A percentile compares a stretch with the other conserved stretches of the same genome.
These are phyloP conservation scores for Smithornis capensis DNA, from an alignment of 2,113 vertebrate species.

Conservation along the genomic window DNA sequence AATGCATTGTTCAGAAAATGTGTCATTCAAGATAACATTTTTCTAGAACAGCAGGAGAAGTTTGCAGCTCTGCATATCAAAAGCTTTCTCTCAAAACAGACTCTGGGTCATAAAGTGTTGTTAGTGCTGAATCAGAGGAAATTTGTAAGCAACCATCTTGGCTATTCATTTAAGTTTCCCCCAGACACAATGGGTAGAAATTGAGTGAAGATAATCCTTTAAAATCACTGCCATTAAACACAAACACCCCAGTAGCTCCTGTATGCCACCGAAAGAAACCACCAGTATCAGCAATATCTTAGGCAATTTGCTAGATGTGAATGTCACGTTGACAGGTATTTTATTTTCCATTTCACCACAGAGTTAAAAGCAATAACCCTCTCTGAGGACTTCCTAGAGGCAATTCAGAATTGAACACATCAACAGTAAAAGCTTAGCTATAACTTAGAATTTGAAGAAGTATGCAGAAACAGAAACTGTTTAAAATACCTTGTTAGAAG, in stretches of 20 bases:
- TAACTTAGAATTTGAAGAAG: neutral
- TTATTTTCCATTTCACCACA: neutral
- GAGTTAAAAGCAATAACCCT: neutral
- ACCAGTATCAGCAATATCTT: neutral
- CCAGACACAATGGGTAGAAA: neutral
- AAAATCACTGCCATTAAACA: neutral
- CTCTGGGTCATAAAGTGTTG: neutral
- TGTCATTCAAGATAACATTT: rapidly evolving
- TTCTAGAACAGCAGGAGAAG: neutral
- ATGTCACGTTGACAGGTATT: neutral
- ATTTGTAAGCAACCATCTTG: neutral
- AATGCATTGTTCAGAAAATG: neutral
- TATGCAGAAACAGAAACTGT: neutral
- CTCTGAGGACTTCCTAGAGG: neutral
- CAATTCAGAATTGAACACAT: neutral
- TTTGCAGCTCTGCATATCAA: neutral
- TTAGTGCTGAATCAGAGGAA: neutral
- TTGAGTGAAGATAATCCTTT: neutral
- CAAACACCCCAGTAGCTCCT: neutral
- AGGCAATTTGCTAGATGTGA: neutral
- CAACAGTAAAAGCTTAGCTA: neutral
- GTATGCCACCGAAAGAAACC: neutral
- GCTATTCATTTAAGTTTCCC: neutral
- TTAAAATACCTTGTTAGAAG: neutral
- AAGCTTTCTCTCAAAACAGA: neutral